These are phyloP conservation scores for Chironomus riparius DNA, from an alignment of 2,888 invertebrate genomes.

Conservation along the genomic window DNA sequence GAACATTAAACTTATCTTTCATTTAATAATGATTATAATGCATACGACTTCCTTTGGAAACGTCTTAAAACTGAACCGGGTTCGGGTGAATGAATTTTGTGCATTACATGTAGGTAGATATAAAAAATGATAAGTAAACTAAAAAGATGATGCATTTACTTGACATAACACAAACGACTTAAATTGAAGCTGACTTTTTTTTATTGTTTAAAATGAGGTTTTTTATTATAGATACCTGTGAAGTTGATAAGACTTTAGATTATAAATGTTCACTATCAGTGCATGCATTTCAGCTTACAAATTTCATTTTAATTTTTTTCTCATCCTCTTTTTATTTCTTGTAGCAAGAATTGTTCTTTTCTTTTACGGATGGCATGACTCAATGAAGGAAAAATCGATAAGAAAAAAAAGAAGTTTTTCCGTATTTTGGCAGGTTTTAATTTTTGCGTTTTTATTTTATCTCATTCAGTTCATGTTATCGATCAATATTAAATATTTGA, in stretches of 20 bases:
- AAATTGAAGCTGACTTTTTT: neutral
- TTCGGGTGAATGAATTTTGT: neutral
- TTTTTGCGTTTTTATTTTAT: neutral
- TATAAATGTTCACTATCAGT: neutral
- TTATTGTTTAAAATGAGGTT: too few species aligned
- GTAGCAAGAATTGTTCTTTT: neutral
- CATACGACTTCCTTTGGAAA: neutral
- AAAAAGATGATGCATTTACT: neutral
- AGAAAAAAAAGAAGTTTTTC: neutral
- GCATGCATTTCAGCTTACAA: neutral
- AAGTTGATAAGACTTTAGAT: neutral
- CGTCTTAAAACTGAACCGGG: neutral
- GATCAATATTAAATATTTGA: neutral
- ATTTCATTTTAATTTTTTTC: neutral
- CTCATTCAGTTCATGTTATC: neutral
- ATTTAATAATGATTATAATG: too few species aligned
- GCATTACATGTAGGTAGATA: neutral
- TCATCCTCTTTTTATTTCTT: neutral
- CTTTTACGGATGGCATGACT: neutral
- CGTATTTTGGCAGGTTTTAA: neutral
- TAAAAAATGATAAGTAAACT: neutral
- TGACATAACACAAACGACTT: neutral
- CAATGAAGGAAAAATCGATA: constrained; percentile 21
- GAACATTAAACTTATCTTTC: too few species aligned
- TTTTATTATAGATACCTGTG: too few species aligned